phyloP scores from a whole-genome alignment of 2,888 invertebrate genomes.

The Athalia rosae region DNA sequence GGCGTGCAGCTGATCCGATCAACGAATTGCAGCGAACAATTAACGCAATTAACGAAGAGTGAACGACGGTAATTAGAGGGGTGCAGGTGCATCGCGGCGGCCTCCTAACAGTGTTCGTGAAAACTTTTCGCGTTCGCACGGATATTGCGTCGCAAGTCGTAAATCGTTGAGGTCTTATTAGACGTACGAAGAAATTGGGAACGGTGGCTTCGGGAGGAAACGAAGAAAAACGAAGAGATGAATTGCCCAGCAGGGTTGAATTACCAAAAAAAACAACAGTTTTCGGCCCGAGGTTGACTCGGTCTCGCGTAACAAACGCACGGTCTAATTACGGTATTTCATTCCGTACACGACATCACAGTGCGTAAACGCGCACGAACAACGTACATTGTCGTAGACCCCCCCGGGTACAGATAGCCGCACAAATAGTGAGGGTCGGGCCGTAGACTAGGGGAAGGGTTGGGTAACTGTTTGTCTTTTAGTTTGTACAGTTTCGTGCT shows the following conservation, averaged over 20 bases:
- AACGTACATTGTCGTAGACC: not conserved
- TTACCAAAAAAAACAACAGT: slow-evolving; percentile 41
- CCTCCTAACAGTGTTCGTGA: no score
- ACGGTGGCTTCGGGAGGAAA: not conserved
- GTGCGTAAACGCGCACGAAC: not conserved
- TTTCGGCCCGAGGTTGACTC: slow-evolving; percentile 4
- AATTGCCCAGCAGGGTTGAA: slow-evolving; percentile 19
- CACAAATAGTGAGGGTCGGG: not conserved
- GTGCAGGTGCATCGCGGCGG: no score
- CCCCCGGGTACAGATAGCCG: not conserved
- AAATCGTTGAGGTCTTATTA: not conserved
- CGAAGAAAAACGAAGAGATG: not conserved
- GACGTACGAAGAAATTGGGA: not conserved
- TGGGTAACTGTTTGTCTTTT: slow-evolving; percentile 36
- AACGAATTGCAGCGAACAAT: no score
- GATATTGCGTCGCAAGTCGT: no score
- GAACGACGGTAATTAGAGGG: no score
- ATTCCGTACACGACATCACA: not conserved
- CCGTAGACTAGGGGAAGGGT: not conserved
- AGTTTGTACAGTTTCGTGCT: slow-evolving; percentile 20
- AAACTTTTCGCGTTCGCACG: no score
- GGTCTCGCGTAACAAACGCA: not conserved
- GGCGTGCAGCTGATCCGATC: no score
- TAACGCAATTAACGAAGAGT: no score
- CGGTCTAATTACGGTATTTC: not conserved